These are phyloP conservation scores for Urocynchramus pylzowi DNA, from an alignment of 2,113 vertebrate species.

Conservation along the genomic window DNA sequence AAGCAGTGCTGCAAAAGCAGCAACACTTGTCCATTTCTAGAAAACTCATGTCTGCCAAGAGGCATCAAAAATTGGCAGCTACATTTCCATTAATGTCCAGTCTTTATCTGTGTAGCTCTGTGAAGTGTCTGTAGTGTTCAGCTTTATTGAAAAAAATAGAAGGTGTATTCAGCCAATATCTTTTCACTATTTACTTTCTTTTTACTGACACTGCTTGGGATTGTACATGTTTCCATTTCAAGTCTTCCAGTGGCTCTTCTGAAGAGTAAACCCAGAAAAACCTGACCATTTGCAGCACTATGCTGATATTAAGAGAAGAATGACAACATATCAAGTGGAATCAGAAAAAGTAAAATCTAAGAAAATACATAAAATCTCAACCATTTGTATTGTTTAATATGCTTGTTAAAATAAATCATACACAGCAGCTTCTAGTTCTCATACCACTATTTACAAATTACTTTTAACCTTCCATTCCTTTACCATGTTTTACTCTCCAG, in stretches of 20 bases:
- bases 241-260: neutral
- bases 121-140: neutral
- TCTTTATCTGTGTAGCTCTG: neutral
- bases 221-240: neutral
- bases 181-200: neutral
- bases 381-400: neutral
- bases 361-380: neutral
- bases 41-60: neutral
- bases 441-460: neutral
- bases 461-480: neutral
- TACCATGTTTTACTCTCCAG: neutral
- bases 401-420: neutral
- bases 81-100: neutral
- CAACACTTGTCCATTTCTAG: neutral
- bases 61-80: neutral
- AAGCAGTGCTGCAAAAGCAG: neutral
- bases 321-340: neutral
- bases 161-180: neutral
- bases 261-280: neutral
- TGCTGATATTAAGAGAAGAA: neutral
- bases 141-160: neutral
- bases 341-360: neutral
- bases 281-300: neutral
- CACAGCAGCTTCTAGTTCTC: neutral
- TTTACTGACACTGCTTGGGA: neutral